Evolutionary conservation across 2,888 invertebrate genomes (phyloP).

Genomic region (Pristionchus fissidentatus): DNA sequence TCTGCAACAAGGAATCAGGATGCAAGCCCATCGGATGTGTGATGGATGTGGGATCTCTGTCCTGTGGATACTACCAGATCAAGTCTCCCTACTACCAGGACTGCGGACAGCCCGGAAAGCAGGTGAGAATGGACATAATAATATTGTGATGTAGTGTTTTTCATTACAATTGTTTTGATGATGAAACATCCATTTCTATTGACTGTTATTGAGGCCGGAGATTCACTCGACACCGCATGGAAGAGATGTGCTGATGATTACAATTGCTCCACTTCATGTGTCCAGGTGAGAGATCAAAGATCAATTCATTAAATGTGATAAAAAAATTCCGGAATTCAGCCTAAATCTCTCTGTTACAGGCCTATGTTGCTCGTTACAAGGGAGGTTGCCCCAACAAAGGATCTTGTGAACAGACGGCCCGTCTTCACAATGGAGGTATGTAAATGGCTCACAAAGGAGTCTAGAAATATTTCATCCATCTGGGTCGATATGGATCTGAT

Average conservation of each 20-base stretch:
- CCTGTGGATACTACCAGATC: slow-evolving; percentile 70
- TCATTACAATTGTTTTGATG: not conserved
- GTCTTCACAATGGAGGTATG: slow-evolving; percentile 65
- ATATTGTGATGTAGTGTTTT: not conserved
- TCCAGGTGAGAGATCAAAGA: slow-evolving; percentile 43
- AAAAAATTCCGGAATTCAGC: no score
- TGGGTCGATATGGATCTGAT: not conserved
- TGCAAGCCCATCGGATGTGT: slow-evolving; percentile 69
- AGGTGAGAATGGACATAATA: not conserved
- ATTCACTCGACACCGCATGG: slow-evolving; percentile 56
- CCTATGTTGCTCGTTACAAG: slow-evolving; percentile 66
- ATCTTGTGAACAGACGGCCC: slow-evolving; percentile 57
- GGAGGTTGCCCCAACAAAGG: slow-evolving; percentile 58
- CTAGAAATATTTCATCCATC: no score
- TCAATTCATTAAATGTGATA: not conserved
- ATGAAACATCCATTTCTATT: no score
- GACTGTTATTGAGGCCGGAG: slow-evolving; percentile 62
- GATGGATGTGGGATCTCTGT: slow-evolving; percentile 70
- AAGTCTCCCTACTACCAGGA: slow-evolving; percentile 57
- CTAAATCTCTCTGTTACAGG: slow-evolving; percentile 54
- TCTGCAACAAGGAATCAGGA: slow-evolving; percentile 67
- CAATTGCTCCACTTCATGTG: slow-evolving; percentile 54
- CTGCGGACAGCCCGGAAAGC: slow-evolving; percentile 42
- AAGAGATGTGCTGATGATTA: slow-evolving; percentile 61
- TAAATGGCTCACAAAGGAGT: not conserved